A percentile compares a stretch with the other conserved stretches of the same genome.
Conservation (phyloP, 2,888 invertebrate genomes). For the Andrena dorsata region DNA sequence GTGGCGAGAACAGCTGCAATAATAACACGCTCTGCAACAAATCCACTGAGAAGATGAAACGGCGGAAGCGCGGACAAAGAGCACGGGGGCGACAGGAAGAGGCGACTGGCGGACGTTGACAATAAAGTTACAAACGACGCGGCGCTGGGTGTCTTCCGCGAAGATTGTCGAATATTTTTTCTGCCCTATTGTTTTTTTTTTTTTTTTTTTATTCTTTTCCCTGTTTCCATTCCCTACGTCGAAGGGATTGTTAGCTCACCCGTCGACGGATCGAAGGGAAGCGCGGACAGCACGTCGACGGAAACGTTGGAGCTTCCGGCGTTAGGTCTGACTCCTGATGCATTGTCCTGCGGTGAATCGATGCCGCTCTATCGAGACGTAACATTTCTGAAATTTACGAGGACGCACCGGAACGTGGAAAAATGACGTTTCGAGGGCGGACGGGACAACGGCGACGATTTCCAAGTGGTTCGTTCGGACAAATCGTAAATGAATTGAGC, state of each 20-base stretch:
- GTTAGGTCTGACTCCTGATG: conserved; percentile 54
- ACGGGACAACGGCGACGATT: not conserved
- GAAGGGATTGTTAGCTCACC: conserved; percentile 47
- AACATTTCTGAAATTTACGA: conserved; percentile 52
- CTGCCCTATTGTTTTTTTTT: conserved; percentile 10
- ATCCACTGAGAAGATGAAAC: conserved; percentile 40
- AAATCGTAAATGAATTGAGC: not conserved
- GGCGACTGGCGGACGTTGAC: conserved; percentile 51
- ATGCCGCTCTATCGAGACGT: conserved; percentile 42
- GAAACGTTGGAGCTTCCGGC: conserved; percentile 69
- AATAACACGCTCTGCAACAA: conserved; percentile 57
- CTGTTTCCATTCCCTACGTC: not conserved
- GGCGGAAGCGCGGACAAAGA: conserved; percentile 34
- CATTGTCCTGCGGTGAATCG: conserved; percentile 63
- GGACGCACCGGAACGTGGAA: conserved; percentile 14
- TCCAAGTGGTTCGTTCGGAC: not conserved
- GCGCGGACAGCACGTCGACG: conserved; percentile 52
- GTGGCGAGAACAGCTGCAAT: conserved; percentile 45
- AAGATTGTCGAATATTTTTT: conserved; percentile 50
- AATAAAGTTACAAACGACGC: conserved; percentile 66
- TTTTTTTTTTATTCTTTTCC: not conserved
- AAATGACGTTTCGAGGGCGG: conserved; percentile 13
- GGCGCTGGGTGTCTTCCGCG: conserved; percentile 36
- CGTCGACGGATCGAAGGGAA: conserved; percentile 57
- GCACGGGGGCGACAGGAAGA: conserved; percentile 14